phyloP scores from a whole-genome alignment of 2,888 invertebrate genomes.

The Aphidoletes aphidimyza region DNA sequence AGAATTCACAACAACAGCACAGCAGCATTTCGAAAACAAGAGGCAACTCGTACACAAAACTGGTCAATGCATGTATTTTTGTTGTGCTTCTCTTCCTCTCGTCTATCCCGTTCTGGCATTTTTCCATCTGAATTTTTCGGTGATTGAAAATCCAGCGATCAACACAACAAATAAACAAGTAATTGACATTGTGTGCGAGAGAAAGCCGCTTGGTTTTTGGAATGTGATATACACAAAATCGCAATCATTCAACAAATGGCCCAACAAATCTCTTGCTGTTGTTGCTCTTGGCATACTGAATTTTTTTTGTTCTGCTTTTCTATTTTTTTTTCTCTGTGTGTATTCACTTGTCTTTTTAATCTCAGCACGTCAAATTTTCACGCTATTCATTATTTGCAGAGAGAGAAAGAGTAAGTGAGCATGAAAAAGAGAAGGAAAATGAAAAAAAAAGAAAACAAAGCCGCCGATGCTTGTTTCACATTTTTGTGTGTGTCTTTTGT shows the following conservation, averaged over 20 bases:
- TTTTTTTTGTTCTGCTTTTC: neutral
- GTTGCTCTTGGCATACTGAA: no score
- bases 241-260: neutral
- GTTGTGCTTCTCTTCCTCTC: neutral
- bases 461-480: conserved; percentile 33
- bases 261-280: conserved; percentile 6
- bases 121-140: neutral
- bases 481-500: conserved; percentile 34
- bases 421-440: neutral
- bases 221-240: neutral
- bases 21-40: neutral
- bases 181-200: conserved; percentile 23
- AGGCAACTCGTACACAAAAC: no score
- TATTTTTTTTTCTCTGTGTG: no score
- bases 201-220: neutral
- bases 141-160: conserved; percentile 12
- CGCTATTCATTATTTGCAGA: conserved; percentile 43
- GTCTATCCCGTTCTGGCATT: neutral
- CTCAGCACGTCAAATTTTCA: conserved; percentile 50
- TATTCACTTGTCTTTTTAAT: neutral
- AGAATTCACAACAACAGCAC: neutral
- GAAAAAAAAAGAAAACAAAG: neutral
- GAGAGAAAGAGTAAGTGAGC: neutral
- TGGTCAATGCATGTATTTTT: neutral
- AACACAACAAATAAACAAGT: conserved; percentile 26